Percentiles rank a stretch among this genome's conserved stretches.
These are phyloP conservation scores for Stegastes partitus DNA, from an alignment of 2,113 vertebrate species.

Conservation along the genomic window DNA sequence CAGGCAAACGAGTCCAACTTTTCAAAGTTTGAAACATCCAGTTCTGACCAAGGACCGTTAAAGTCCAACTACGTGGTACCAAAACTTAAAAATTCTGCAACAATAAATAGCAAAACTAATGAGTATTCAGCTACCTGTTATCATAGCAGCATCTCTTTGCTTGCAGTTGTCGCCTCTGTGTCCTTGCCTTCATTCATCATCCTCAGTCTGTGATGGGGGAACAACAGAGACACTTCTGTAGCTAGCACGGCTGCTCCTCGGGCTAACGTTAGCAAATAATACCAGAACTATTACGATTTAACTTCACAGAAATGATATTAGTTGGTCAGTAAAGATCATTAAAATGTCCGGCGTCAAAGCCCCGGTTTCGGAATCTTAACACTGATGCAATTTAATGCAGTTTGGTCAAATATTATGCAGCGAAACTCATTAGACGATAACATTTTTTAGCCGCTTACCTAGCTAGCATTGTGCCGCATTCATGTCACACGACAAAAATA, in stretches of 20 bases:
- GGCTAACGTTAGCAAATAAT: constrained; percentile 24
- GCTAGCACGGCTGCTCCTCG: background rate
- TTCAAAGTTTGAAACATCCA: too few species aligned
- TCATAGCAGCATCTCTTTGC: background rate
- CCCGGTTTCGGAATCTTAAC: background rate
- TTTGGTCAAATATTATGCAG: too few species aligned
- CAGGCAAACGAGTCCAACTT: too few species aligned
- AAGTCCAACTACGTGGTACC: too few species aligned
- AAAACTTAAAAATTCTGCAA: too few species aligned
- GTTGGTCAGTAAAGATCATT: background rate
- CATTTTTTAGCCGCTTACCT: constrained; percentile 2
- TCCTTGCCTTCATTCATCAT: background rate
- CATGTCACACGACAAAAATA: fast-evolving
- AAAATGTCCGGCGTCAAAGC: background rate
- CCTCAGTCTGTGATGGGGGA: background rate
- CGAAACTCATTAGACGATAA: background rate
- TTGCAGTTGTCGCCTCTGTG: background rate
- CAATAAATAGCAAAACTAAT: too few species aligned
- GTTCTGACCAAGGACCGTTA: too few species aligned
- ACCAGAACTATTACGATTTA: background rate
- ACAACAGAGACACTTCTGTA: background rate
- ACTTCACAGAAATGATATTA: too few species aligned
- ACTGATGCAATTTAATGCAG: background rate
- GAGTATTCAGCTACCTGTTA: constrained; percentile 8
- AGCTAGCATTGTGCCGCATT: constrained; percentile 37